A percentile compares a stretch with the other conserved stretches of the same genome.
These are phyloP conservation scores for Pelagia noctiluca DNA, from an alignment of 30 jellyfish, hydroid and myxozoan genomes.

Conservation along the genomic window DNA sequence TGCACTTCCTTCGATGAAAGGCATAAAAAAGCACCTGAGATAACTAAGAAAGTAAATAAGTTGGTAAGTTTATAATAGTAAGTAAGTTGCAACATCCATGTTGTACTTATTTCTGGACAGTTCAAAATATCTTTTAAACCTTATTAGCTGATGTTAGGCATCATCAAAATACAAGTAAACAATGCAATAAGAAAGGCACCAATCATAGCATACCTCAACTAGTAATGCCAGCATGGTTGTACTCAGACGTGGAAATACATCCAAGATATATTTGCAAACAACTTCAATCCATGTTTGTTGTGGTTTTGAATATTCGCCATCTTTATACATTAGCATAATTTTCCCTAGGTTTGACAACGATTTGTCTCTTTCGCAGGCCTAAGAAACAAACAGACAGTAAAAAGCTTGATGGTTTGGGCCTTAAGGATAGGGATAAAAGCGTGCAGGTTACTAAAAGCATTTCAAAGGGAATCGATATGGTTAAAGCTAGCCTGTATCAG, in stretches of 20 bases:
- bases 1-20: too few relatives aligned
- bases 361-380: constrained; percentile 93
- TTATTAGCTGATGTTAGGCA: too few relatives aligned
- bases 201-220: constrained; percentile 99
- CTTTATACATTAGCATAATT: constrained; percentile 85
- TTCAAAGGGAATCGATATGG: not conserved
- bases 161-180: too few relatives aligned
- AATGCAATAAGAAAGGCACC: too few relatives aligned
- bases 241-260: constrained; percentile 93
- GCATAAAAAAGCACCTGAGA: too few relatives aligned
- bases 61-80: too few relatives aligned
- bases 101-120: too few relatives aligned
- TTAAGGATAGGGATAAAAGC: too few relatives aligned
- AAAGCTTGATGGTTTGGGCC: too few relatives aligned
- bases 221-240: constrained; percentile 96
- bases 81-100: too few relatives aligned
- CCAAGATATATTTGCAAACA: constrained; percentile 94
- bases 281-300: constrained; percentile 97
- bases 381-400: not conserved
- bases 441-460: not conserved
- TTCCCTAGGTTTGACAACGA: constrained; percentile 83
- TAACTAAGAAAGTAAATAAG: too few relatives aligned
- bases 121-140: too few relatives aligned
- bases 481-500: not conserved
- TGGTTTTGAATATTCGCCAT: constrained; percentile 90